phyloP scores from a whole-genome alignment of 2,888 invertebrate genomes.

The Cryptus viduatorius region DNA sequence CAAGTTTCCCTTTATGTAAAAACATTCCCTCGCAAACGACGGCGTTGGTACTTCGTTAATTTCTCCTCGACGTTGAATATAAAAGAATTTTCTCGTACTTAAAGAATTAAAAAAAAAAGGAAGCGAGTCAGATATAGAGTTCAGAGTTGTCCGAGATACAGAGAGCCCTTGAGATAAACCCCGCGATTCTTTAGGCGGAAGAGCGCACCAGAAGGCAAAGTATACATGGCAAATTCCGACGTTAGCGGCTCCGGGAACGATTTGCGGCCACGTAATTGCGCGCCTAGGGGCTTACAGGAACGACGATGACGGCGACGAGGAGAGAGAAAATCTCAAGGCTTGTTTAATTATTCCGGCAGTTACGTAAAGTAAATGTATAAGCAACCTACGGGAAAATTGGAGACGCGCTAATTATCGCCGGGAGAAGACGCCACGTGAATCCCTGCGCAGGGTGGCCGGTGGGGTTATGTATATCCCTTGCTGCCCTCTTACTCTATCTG shows the following conservation, averaged over 20 bases:
- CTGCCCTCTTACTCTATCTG: background rate
- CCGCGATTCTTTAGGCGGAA: constrained; percentile 15
- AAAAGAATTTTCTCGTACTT: background rate
- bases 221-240: constrained; percentile 30
- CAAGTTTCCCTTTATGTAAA: background rate
- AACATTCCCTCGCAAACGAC: background rate
- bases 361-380: constrained; percentile 76
- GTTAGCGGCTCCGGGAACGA: constrained; percentile 55
- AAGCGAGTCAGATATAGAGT: background rate
- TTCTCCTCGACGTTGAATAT: background rate
- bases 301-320: constrained; percentile 25
- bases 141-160: background rate
- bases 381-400: constrained; percentile 74
- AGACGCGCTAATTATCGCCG: constrained; percentile 78
- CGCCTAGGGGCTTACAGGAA: constrained; percentile 44
- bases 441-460: constrained; percentile 7
- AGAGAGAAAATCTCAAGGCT: constrained; percentile 67
- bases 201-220: background rate
- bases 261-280: constrained; percentile 63
- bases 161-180: constrained; percentile 1
- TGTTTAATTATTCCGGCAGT: constrained; percentile 78
- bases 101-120: too few species aligned
- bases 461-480: background rate
- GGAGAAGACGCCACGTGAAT: constrained; percentile 66
- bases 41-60: background rate